These are phyloP conservation scores for Atrina japonica DNA, from an alignment of 2,888 invertebrate species.

Conservation along the genomic window DNA sequence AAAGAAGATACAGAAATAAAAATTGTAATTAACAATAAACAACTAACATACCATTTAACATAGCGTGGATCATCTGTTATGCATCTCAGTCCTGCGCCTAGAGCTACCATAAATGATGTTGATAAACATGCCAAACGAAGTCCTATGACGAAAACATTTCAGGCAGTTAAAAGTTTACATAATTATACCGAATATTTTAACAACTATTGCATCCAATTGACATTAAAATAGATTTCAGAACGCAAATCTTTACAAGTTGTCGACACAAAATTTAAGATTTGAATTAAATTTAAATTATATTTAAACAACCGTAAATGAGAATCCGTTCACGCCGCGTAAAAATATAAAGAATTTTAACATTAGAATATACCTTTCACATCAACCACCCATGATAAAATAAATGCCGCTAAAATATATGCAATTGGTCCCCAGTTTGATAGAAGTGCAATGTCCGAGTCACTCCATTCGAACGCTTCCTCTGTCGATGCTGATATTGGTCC, in stretches of 20 bases:
- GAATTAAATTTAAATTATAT: too few species aligned
- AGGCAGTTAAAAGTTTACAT: too few species aligned
- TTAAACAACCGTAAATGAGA: too few species aligned
- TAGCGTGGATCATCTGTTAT: slow-evolving; percentile 56
- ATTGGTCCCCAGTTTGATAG: slow-evolving; percentile 69
- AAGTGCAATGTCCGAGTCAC: slow-evolving; percentile 58
- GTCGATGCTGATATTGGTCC: slow-evolving; percentile 63
- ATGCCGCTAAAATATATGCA: slow-evolving; percentile 56
- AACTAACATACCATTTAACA: slow-evolving; percentile 21
- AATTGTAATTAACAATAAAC: too few species aligned
- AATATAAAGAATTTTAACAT: neutral
- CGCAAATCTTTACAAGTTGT: too few species aligned
- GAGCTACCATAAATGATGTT: slow-evolving; percentile 63
- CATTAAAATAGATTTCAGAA: too few species aligned
- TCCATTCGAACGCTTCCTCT: slow-evolving; percentile 63
- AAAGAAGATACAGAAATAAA: too few species aligned
- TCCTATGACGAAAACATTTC: slow-evolving; percentile 45
- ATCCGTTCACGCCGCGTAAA: neutral
- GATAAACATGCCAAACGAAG: slow-evolving; percentile 69
- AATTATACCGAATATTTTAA: too few species aligned
- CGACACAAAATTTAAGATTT: too few species aligned
- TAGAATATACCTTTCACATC: slow-evolving; percentile 63
- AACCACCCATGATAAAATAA: slow-evolving; percentile 65
- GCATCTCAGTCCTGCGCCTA: slow-evolving; percentile 73
- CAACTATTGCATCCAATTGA: too few species aligned